A percentile compares a stretch with the other conserved stretches of the same genome.
Conservation (phyloP, 2,113 vertebrate genomes). For the Trochalopteron elliotii region DNA sequence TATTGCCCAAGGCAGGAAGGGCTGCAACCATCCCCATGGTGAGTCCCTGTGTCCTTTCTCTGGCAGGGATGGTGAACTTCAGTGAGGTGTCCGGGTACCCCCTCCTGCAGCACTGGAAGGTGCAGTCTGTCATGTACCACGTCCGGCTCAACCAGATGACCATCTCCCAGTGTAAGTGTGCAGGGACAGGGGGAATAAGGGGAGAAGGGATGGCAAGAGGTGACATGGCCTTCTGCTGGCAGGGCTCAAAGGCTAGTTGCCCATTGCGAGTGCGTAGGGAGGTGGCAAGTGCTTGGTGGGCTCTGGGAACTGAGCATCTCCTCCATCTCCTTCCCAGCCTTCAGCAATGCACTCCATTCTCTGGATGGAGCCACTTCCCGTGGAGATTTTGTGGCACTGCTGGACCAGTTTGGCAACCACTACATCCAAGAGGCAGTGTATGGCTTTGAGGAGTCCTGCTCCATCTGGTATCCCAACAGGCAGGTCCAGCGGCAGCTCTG, state of each 20-base stretch:
- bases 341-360: conserved; percentile 92
- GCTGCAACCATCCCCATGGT: accelerated
- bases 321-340: conserved; percentile 71
- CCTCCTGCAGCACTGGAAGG: conserved; percentile 92
- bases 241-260: not conserved
- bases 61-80: conserved; percentile 95
- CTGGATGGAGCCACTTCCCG: conserved; percentile 92
- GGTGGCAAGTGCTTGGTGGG: not conserved
- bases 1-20: accelerated
- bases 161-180: conserved; percentile 88
- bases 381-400: conserved; percentile 88
- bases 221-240: not conserved
- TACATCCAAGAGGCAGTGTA: conserved; percentile 97
- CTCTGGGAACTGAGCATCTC: not conserved
- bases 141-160: conserved; percentile 92
- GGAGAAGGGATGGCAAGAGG: not conserved
- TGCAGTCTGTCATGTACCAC: conserved; percentile 91
- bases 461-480: conserved; percentile 98
- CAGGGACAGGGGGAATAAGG: accelerated
- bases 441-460: conserved; percentile 96
- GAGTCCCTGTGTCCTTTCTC: not conserved
- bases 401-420: conserved; percentile 96
- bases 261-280: accelerated
- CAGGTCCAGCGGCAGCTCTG: conserved; percentile 96
- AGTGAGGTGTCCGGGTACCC: conserved; percentile 97